A percentile compares a stretch with the other conserved stretches of the same genome.
Conservation (phyloP, 2,113 vertebrate species). For the Amphiprion percula region DNA sequence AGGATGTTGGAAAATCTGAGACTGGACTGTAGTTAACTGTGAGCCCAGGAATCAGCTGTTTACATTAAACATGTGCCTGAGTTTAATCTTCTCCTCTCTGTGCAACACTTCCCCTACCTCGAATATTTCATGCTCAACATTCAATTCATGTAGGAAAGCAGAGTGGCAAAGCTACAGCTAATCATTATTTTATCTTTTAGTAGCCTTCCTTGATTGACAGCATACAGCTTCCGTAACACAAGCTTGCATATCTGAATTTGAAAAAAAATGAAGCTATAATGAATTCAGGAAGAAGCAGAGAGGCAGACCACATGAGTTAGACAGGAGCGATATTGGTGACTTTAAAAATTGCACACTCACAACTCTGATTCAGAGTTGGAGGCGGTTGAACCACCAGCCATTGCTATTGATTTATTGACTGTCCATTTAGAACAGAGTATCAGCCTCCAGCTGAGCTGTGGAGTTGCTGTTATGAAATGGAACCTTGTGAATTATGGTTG, state of each 20-base stretch:
- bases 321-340: conserved; percentile 20
- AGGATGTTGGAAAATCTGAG: background rate
- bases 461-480: conserved; percentile 32
- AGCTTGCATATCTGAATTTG: background rate
- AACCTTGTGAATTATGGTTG: conserved; percentile 47
- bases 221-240: background rate
- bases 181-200: background rate
- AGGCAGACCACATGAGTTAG: background rate
- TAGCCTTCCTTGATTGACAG: background rate
- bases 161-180: background rate
- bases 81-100: conserved; percentile 7
- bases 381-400: conserved; percentile 41
- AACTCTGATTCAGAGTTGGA: conserved; percentile 59
- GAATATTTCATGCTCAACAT: background rate
- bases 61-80: conserved; percentile 6
- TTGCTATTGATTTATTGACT: conserved; percentile 67
- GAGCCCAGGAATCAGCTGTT: conserved; percentile 9
- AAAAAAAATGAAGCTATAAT: background rate
- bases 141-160: conserved; percentile 7
- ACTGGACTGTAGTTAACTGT: background rate
- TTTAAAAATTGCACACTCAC: conserved; percentile 62
- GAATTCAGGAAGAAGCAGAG: background rate
- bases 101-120: conserved; percentile 2
- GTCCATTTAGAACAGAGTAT: conserved; percentile 62
- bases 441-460: conserved; percentile 48